Evolutionary conservation across 2,888 invertebrate species (phyloP), one percentile per base, ranked within the genome.

Genomic region (Caenorhabditis sp.): DNA sequence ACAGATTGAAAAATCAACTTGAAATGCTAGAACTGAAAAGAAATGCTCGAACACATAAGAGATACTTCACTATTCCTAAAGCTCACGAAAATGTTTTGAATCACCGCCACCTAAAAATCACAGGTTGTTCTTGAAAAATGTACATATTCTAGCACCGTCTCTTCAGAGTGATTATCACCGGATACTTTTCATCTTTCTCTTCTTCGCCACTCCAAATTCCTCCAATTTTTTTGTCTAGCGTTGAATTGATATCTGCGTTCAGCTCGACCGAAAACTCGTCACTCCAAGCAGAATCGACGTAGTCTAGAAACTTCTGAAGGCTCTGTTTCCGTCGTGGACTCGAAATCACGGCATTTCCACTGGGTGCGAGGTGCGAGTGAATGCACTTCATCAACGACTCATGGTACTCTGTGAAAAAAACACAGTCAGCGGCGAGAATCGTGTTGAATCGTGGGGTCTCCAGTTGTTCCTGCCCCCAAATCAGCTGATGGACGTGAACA

Each of bases 341-440:
- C 35, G 80, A 79, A 12, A 89, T 28, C 41, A 74, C 77, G 7
- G 70, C 73, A 31, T 59, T 44, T 61, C 86, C 85, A 61, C 74
- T 72, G 0, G 26, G 28, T 41, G 54, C 31, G 26, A 84, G 41
- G 58, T 79, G 70, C 16, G 26, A 41, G 26, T 56, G 31, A 22
- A 85, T 51, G 19, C 82, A 79, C 10, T 80, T 72, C 26, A 87
- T 63, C 10, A 89, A 69, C 24, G 28, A 24, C 10, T 63, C 56
- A 66, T 88, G 86, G 22, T 28, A 41, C 41, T 83, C 64, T 22
- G 80, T 74, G 63, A 87, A 89, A 58, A 89, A 89, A 0, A 89
- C 85, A 82, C 87, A 87, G 73, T 89, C 89, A 6, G 87, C 87
- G 8, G 86, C 86, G 2, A 89, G 70, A 69, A 89, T 84, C 47